A percentile compares a stretch with the other conserved stretches of the same genome.
Evolutionary conservation across 1,140 invertebrate genomes (phyloP).

Genomic region (Macrostomum lignano): DNA sequence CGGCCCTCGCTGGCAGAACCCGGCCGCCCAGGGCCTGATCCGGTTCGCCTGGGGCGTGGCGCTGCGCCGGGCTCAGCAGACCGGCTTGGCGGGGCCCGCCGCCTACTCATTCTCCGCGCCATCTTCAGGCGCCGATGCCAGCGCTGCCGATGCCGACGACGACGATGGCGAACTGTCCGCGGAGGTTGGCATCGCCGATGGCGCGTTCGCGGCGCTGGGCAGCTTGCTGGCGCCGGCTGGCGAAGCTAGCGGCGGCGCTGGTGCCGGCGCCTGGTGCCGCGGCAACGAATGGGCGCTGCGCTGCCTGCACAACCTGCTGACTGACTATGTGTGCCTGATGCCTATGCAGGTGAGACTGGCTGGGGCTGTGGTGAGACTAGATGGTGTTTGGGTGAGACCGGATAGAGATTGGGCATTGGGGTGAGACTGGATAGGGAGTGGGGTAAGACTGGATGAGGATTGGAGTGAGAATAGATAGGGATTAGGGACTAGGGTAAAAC

Average conservation of each 20-base stretch:
- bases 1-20: constrained; percentile 33
- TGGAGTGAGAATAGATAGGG: too few species aligned
- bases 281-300: constrained; percentile 5
- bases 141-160: too few species aligned
- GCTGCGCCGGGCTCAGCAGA: too few species aligned
- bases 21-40: constrained; percentile 40
- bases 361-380: too few species aligned
- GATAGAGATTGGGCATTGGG: too few species aligned
- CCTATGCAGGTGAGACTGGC: constrained; percentile 1
- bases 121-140: constrained; percentile 1
- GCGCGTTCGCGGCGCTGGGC: constrained; percentile 26
- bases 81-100: too few species aligned
- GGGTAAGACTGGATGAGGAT: too few species aligned
- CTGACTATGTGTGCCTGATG: constrained; percentile 1
- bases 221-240: constrained; percentile 29
- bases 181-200: constrained; percentile 4
- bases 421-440: too few species aligned
- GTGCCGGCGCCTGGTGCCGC: constrained; percentile 6
- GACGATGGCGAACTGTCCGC: constrained; percentile 1
- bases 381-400: too few species aligned
- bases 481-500: too few species aligned
- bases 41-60: constrained; percentile 50
- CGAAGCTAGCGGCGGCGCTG: too few species aligned
- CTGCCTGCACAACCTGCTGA: too few species aligned
- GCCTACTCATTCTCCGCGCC: background rate